Base-by-base conservation (phyloP, 2,888 invertebrate species). In the Lasius platythorax region DNA sequence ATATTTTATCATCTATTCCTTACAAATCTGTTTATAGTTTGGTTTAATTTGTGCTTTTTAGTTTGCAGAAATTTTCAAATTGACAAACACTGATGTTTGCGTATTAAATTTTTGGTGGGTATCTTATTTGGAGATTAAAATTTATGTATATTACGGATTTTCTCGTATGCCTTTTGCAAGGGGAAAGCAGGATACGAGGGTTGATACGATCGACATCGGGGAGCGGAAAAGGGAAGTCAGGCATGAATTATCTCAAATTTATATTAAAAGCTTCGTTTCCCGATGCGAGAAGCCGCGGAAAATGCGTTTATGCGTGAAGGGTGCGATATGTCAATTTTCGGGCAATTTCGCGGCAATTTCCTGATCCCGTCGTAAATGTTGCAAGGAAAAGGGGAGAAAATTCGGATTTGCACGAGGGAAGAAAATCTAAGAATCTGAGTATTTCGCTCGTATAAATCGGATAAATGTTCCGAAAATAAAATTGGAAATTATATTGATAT, bases 301-400 rank as follows among this genome's bases (percentile, higher is more conserved):
- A 81, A 84, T 83, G 83, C 83, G 85, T 89, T 87, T 85, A 84
- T 66, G 87, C 84, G 78, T 82, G 61, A 78, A 56, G 85, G 83
- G 85, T 75, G 83, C 82, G 89, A 87, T 79, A 88, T 90, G 82
- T 89, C 93, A 92, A 93, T 94, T 93, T 93, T 92, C 92, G 88
- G 85, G 92, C 92, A 94, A 94, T 94, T 94, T 94, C 94, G 92
- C 92, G 93, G 89, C 92, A 94, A 94, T 94, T 94, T 94, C 93
- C 94, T 91, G 91, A 92, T 92, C 88, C 82, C 84, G 82, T 40
- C 82, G 63, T 30, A 70, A 64, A 88, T 89, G 74, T 76, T 78
- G 37, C 56, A 66, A n/a, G 64, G 68, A 53, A 66, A 74, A 56
- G 61, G 85, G 79, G 81, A 73, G 66, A 63, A 85, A 82, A 63